Evolutionary conservation across 2,888 invertebrate species (phyloP).

Genomic region (Incurvaria masculella): DNA sequence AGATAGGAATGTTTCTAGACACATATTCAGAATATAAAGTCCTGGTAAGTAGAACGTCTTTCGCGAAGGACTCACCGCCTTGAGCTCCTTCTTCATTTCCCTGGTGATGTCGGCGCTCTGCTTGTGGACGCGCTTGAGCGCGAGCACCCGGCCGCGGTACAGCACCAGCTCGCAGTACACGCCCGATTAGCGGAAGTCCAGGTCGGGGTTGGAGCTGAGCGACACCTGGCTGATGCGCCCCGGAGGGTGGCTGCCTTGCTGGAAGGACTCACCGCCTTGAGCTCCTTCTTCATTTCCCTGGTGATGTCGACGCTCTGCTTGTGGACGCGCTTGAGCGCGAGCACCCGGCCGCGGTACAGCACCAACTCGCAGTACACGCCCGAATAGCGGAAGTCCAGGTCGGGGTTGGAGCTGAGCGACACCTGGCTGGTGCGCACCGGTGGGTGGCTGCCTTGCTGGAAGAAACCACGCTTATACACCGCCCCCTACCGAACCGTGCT

Average conservation of each 20-base stretch:
- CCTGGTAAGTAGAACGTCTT: background rate
- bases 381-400: constrained; percentile 73
- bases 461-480: constrained; percentile 8
- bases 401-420: constrained; percentile 76
- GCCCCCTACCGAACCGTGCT: no score
- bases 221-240: constrained; percentile 87
- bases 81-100: constrained; percentile 89
- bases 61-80: constrained; percentile 62
- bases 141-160: constrained; percentile 83
- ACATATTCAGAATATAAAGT: background rate
- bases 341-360: constrained; percentile 71
- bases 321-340: constrained; percentile 71
- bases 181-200: constrained; percentile 86
- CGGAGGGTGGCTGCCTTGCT: constrained; percentile 48
- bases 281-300: constrained; percentile 87
- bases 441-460: constrained; percentile 53
- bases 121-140: constrained; percentile 81
- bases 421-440: constrained; percentile 50
- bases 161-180: constrained; percentile 89
- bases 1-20: constrained; percentile 1
- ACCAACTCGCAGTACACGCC: constrained; percentile 78
- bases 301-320: constrained; percentile 85
- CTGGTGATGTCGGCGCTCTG: constrained; percentile 86
- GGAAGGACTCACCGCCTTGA: constrained; percentile 74
- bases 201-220: constrained; percentile 87